Percentiles rank a stretch among this genome's conserved stretches.
Conservation (phyloP, 1,140 invertebrate genomes). For the Hycleus cichorii region DNA sequence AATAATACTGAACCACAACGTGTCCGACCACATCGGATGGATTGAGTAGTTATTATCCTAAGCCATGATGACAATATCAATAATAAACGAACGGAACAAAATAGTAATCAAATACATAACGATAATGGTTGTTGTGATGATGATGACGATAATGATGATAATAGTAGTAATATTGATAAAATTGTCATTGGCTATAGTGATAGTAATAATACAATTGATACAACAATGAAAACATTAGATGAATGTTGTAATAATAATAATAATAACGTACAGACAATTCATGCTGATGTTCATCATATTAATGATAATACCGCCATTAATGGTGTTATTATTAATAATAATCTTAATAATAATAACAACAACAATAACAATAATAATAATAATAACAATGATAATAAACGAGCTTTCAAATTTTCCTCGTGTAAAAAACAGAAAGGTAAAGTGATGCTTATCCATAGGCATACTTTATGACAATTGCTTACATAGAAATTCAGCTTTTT, state of each 20-base stretch:
- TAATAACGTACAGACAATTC: slow-evolving; percentile 13
- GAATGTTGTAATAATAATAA: slow-evolving; percentile 4
- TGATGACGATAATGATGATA: background rate
- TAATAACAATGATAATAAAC: slow-evolving; percentile 15
- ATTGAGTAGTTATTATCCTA: slow-evolving; percentile 48
- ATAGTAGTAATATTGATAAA: background rate
- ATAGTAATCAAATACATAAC: slow-evolving; percentile 7
- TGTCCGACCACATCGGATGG: slow-evolving; percentile 48
- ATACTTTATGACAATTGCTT: slow-evolving; percentile 39
- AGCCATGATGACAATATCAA: slow-evolving; percentile 32
- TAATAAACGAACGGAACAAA: slow-evolving; percentile 17
- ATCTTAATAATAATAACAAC: slow-evolving; percentile 22
- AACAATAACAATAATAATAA: slow-evolving; percentile 19
- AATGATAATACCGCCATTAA: background rate
- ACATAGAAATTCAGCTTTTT: background rate
- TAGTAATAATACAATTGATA: background rate
- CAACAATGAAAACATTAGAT: background rate
- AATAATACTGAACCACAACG: slow-evolving; percentile 52
- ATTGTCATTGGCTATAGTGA: background rate
- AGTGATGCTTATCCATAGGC: slow-evolving; percentile 38
- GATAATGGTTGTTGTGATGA: slow-evolving; percentile 10
- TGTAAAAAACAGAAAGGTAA: slow-evolving; percentile 32
- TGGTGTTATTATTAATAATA: slow-evolving; percentile 9
- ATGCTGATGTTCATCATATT: slow-evolving; percentile 22
- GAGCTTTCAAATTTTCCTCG: slow-evolving; percentile 16